Percentiles rank a stretch among this genome's conserved stretches.
phyloP scores from a whole-genome alignment of 2,888 invertebrate species.

The Elysia crispata region DNA sequence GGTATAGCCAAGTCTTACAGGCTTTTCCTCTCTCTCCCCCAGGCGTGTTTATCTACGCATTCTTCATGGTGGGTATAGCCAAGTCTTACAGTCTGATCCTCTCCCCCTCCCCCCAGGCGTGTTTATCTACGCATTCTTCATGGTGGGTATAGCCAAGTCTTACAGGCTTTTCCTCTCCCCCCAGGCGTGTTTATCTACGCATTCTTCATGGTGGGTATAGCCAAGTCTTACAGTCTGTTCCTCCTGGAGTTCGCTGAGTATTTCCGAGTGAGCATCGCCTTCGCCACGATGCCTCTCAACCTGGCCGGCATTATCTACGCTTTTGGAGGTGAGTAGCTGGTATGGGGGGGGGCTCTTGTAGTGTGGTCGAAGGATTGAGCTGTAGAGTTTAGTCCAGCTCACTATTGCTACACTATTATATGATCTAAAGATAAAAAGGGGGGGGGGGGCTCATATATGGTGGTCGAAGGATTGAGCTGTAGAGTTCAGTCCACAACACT shows the following conservation, averaged over 20 bases:
- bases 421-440: too few species aligned
- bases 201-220: slow-evolving; percentile 69
- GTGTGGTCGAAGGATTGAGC: neutral
- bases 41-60: slow-evolving; percentile 65
- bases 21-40: too few species aligned
- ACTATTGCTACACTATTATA: too few species aligned
- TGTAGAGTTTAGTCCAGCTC: too few species aligned
- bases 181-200: slow-evolving; percentile 64
- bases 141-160: slow-evolving; percentile 69
- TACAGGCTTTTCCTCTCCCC: too few species aligned
- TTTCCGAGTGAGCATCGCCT: slow-evolving; percentile 62
- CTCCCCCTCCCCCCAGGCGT: too few species aligned
- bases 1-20: slow-evolving; percentile 64
- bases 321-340: slow-evolving; percentile 56
- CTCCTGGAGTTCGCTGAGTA: slow-evolving; percentile 57
- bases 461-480: too few species aligned
- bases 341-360: neutral
- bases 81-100: slow-evolving; percentile 61
- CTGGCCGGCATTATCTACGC: slow-evolving; percentile 64
- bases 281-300: slow-evolving; percentile 62
- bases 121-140: slow-evolving; percentile 65
- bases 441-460: too few species aligned
- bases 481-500: too few species aligned
- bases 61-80: slow-evolving; percentile 69
- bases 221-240: slow-evolving; percentile 58